Base-by-base conservation (phyloP, 1,140 invertebrate genomes). In the Drosophila grimshawi region DNA sequence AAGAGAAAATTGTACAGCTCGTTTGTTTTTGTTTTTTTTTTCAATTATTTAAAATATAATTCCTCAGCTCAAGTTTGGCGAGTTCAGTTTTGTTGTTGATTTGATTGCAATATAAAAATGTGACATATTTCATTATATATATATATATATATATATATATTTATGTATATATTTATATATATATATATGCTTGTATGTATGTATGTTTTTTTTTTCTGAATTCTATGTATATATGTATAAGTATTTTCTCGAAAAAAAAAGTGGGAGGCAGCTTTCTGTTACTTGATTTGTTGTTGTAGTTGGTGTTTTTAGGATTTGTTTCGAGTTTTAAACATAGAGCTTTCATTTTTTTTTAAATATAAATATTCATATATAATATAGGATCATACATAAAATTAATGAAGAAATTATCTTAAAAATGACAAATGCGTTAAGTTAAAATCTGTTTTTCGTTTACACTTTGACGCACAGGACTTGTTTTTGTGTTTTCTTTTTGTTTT, bases 361-460 rank as follows among this genome's bases (percentile, higher is more conserved):
- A 73, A 77, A 81, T 81, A 81, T 77, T 86, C 65, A 86, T 85
- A 85, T 62, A 79, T 81, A 86, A 76, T 88, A 86, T 88, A 82
- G 79, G 80, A 83, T 79, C 76, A 66, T 79, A 79, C 60, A 81
- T 66, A 68, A 86, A 86, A 81, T 82, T 75, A 75, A 69, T 64
- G 70, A 76, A 72, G 68, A 53, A 79, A 66, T 80, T 77, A 72
- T 74, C 56, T 85, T 80, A 66, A 82, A 71, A 78, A 52, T 70
- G 66, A 81, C 57, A 72, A 80, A 81, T 70, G 70, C 70, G 70
- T 67, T 43, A 64, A 55, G 49, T 74, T 48, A 29, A 51, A 68
- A 43, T 41, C 63, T 71, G 76, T 43, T 80, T 79, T 55, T 66
- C 62, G 41, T 74, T 74, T 67, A 65, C 75, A 81, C 86, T 86